A percentile compares a stretch with the other conserved stretches of the same genome.
phyloP scores from a whole-genome alignment of 2,113 vertebrate genomes.

The Pteropus alecto region DNA sequence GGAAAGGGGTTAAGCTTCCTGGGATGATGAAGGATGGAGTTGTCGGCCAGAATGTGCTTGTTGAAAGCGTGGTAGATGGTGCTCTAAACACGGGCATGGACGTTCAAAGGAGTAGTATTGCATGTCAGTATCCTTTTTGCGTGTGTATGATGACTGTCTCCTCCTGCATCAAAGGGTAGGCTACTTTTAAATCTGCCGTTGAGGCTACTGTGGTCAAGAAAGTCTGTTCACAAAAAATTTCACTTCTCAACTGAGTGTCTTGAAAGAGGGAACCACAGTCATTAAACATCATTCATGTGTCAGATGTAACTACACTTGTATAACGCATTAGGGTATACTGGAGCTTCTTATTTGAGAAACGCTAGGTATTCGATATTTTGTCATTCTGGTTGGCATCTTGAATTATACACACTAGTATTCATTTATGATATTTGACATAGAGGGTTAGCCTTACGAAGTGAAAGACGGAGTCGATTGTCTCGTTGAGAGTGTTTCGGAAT shows the following conservation, averaged over 20 bases:
- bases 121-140: neutral
- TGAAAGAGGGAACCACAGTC: neutral
- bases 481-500: neutral
- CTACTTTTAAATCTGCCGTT: neutral
- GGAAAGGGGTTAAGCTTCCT: neutral
- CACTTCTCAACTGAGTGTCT: neutral
- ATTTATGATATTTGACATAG: neutral
- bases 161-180: neutral
- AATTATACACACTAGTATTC: neutral
- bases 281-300: neutral
- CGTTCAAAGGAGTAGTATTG: neutral
- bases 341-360: neutral
- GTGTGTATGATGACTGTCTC: neutral
- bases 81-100: neutral
- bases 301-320: neutral
- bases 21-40: neutral
- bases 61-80: neutral
- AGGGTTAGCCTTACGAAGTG: neutral
- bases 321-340: neutral
- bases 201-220: neutral
- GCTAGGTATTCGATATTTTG: neutral
- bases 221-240: neutral
- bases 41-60: neutral
- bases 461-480: neutral
- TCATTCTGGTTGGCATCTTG: neutral